Base-by-base conservation (phyloP, 2,888 invertebrate genomes). In the Zhuqinia jingwanae region DNA sequence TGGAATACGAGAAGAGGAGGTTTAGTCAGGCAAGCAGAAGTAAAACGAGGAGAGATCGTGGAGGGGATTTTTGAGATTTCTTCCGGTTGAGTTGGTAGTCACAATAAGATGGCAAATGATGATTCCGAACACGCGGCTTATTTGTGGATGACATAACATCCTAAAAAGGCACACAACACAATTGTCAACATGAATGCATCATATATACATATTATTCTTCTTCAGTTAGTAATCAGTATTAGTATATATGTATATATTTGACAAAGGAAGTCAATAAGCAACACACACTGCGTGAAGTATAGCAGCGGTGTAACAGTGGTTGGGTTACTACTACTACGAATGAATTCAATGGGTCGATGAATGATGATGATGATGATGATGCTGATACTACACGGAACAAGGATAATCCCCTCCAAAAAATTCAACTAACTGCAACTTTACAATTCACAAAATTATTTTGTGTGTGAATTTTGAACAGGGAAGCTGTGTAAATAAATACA, bases 101-200 rank as follows among this genome's bases (percentile, higher is more conserved):
- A 90, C 90, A 90, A 90, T 90, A 89, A 82, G 85, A 87, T 80
- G 85, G 87, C 89, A 90, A 90, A 90, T 90, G 90, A 90, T 90
- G 90, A 90, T 90, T 88, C 80, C 87, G 84, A 88, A 88, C 90
- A 89, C 90, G 90, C 87, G 90, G 89, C 90, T 85, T 25, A 85
- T 85, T 85, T 73, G 47, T 60, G 85, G 85, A 85, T 85, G 85
- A 85, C 85, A 85, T 85, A 78, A 85, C 85, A 85, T 70, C 85
- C 85, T 70, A 65, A 77, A 73, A 73, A 56, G 63, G 56, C n/a
- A n/a, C n/a, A n/a, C n/a, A n/a, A 68, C 47, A 80, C 42, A 22
- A 17, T 27, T 63, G 78, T 47, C 45, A 60, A 78, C 22, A 45
- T 63, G 50, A n/a, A n/a, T n/a, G n/a, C 58, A 45, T 53, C 56